Evolutionary conservation across 2,797 vertebrate genomes (phyloP).

Genomic region (Xiphophorus birchmanni): DNA sequence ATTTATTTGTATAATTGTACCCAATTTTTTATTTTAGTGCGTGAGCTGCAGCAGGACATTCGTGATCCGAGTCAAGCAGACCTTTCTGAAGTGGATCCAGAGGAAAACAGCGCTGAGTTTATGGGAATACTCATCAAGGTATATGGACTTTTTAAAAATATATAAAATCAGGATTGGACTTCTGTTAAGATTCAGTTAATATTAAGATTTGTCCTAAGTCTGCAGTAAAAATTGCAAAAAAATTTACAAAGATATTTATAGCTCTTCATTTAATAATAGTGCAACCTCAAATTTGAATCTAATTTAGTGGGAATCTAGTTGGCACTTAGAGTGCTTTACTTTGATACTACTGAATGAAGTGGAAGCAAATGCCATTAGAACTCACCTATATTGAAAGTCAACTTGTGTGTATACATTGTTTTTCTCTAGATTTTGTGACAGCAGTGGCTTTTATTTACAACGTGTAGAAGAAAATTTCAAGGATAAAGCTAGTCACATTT

Average conservation of each 20-base stretch:
- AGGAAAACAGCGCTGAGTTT: conserved; percentile 93
- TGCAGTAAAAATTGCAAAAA: background rate
- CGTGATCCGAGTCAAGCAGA: conserved; percentile 83
- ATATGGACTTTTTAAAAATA: background rate
- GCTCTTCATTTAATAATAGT: background rate
- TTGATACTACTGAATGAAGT: too few species aligned
- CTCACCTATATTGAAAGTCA: background rate
- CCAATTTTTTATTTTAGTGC: conserved; percentile 68
- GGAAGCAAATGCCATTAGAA: too few species aligned
- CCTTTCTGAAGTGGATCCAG: conserved; percentile 88
- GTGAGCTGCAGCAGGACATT: conserved; percentile 86
- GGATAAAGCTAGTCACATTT: too few species aligned
- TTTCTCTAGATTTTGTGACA: background rate
- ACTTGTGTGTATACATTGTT: background rate
- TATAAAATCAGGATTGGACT: background rate
- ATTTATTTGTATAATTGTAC: background rate
- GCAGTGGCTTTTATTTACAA: background rate
- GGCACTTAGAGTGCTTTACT: too few species aligned
- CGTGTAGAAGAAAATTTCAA: background rate
- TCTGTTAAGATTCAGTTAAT: background rate
- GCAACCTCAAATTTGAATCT: background rate
- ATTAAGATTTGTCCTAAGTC: background rate
- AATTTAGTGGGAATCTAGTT: background rate
- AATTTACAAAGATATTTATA: background rate
- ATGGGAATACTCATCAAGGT: conserved; percentile 97